Evolutionary conservation across 2,797 vertebrate genomes (phyloP).

Genomic region (Oreochromis grahami): DNA sequence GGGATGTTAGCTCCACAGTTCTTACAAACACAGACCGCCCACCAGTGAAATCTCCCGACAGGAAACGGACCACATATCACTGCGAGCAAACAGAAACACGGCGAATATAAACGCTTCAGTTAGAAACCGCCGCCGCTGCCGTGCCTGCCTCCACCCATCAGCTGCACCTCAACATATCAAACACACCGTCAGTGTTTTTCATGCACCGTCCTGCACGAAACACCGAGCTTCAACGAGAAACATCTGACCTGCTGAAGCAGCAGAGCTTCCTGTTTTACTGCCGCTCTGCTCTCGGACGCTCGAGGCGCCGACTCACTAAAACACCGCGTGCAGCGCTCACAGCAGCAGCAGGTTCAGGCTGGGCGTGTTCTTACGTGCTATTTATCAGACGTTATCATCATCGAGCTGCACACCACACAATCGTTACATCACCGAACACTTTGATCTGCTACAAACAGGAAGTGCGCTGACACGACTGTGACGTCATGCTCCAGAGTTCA

Average conservation of each 20-base stretch:
- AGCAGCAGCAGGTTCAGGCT: background rate
- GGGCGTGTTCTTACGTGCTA: accelerated
- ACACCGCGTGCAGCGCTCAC: accelerated
- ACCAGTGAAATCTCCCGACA: background rate
- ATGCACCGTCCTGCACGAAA: background rate
- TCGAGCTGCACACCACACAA: background rate
- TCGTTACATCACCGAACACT: background rate
- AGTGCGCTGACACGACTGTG: background rate
- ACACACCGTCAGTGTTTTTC: background rate
- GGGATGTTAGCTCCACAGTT: accelerated
- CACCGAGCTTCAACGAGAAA: background rate
- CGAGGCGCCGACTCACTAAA: background rate
- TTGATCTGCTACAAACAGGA: background rate
- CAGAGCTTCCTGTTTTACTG: background rate
- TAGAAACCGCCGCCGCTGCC: background rate
- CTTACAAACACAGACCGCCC: background rate
- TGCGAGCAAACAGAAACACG: background rate
- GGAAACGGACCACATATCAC: accelerated
- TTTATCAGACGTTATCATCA: background rate
- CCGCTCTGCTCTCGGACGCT: background rate
- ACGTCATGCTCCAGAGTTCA: background rate
- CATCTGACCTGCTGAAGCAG: background rate
- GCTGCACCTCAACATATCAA: background rate
- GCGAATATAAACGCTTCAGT: background rate
- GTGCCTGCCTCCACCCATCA: background rate